These are phyloP conservation scores for Drosophila anomalipes DNA, from an alignment of 2,888 invertebrate genomes.

Conservation along the genomic window DNA sequence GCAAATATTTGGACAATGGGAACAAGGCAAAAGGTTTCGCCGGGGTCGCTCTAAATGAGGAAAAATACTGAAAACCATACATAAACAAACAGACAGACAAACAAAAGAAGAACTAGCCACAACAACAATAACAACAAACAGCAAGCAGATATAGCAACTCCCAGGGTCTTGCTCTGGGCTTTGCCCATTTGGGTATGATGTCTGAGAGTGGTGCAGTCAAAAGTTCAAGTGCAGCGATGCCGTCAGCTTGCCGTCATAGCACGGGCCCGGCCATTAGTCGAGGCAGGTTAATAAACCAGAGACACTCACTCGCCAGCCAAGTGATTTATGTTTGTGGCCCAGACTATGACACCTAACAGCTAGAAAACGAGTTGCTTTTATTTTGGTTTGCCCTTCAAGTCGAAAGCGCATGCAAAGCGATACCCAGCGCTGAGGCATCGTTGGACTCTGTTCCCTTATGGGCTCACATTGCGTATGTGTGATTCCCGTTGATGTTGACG, in stretches of 20 bases:
- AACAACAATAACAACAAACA: constrained; percentile 30
- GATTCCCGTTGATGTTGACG: constrained; percentile 43
- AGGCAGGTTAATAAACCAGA: constrained; percentile 71
- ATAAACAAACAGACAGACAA: constrained; percentile 52
- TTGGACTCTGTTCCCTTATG: constrained; percentile 12
- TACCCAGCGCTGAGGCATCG: constrained; percentile 7
- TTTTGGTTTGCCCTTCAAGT: constrained; percentile 34
- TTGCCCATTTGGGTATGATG: constrained; percentile 17
- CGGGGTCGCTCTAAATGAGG: constrained; percentile 55
- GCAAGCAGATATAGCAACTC: background rate
- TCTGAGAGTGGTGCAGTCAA: constrained; percentile 52
- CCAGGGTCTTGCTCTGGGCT: constrained; percentile 30
- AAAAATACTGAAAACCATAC: constrained; percentile 55
- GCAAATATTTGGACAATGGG: constrained; percentile 76
- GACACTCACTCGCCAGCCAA: constrained; percentile 48
- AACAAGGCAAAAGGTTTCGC: constrained; percentile 61
- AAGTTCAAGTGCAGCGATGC: constrained; percentile 71
- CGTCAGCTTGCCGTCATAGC: constrained; percentile 52
- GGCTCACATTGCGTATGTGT: constrained; percentile 67
- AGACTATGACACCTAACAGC: constrained; percentile 73
- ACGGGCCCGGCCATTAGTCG: constrained; percentile 65
- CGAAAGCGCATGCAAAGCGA: constrained; percentile 31
- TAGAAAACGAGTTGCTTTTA: constrained; percentile 62
- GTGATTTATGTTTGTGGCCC: constrained; percentile 74
- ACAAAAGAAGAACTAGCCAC: constrained; percentile 46